These are phyloP conservation scores for Drosophila yooni DNA, from an alignment of 2,888 invertebrate genomes.

Conservation along the genomic window DNA sequence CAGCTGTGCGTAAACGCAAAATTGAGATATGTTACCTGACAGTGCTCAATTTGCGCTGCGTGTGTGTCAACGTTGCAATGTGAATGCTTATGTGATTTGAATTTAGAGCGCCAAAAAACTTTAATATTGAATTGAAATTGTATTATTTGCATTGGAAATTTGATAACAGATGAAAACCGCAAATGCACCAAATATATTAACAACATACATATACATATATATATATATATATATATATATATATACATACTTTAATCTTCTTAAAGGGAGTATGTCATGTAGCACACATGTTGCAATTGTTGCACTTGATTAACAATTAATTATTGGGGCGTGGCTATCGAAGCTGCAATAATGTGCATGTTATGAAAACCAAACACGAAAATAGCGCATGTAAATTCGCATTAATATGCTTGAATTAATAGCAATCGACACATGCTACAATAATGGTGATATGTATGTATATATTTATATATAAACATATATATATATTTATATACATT, in stretches of 20 bases:
- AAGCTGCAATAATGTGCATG: slow-evolving; percentile 40
- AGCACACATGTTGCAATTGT: background rate
- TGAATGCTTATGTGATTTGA: background rate
- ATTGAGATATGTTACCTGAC: background rate
- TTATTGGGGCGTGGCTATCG: slow-evolving; percentile 24
- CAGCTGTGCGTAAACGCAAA: slow-evolving; percentile 42
- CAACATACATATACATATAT: background rate
- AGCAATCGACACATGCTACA: slow-evolving; percentile 52
- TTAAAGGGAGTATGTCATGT: slow-evolving; percentile 22
- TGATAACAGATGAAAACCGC: background rate
- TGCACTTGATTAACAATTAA: slow-evolving; percentile 52
- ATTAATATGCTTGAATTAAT: slow-evolving; percentile 79
- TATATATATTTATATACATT: background rate
- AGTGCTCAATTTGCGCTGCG: slow-evolving; percentile 6
- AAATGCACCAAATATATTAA: slow-evolving; percentile 2
- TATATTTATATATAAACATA: background rate
- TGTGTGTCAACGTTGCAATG: background rate
- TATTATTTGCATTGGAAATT: background rate
- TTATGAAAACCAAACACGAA: slow-evolving; percentile 65
- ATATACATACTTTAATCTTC: slow-evolving; percentile 36
- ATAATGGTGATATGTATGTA: slow-evolving; percentile 9
- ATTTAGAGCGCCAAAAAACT: slow-evolving; percentile 6
- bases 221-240: background rate
- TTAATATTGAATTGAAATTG: background rate
- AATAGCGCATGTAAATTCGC: slow-evolving; percentile 61